Conservation (phyloP, 35 echinoderm and acorn worm genomes). For the Apostichopus parvimensis region DNA sequence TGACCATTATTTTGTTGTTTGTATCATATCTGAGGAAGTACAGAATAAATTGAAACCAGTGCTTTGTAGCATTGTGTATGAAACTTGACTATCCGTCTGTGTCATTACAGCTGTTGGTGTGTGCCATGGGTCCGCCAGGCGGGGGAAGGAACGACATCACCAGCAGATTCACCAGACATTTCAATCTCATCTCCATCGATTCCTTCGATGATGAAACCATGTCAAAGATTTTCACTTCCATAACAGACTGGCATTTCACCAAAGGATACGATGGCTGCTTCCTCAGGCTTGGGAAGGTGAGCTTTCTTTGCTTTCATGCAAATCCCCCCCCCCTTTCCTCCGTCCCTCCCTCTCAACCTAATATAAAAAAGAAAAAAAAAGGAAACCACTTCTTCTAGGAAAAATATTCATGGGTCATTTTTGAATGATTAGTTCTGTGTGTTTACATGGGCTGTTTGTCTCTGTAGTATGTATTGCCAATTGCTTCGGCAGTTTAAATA, state of each 20-base stretch:
- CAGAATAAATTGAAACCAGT: background rate
- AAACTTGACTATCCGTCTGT: background rate
- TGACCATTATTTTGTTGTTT: too few relatives aligned
- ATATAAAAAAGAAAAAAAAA: too few relatives aligned
- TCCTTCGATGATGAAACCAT: conserved; percentile 97
- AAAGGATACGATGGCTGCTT: conserved; percentile 90
- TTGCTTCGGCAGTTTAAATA: too few relatives aligned
- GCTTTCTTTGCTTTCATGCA: too few relatives aligned
- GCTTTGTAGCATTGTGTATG: too few relatives aligned
- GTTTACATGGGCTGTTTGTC: too few relatives aligned
- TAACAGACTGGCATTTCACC: conserved; percentile 91
- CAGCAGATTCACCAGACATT: conserved; percentile 91
- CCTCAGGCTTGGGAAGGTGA: conserved; percentile 86
- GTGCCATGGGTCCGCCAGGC: conserved; percentile 96
- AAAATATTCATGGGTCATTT: too few relatives aligned
- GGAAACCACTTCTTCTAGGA: too few relatives aligned
- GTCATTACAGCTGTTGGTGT: conserved; percentile 75
- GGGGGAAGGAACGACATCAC: conserved; percentile 97
- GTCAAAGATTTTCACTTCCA: conserved; percentile 92
- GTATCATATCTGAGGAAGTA: background rate
- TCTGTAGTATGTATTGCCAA: too few relatives aligned
- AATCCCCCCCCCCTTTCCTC: too few relatives aligned
- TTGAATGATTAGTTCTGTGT: too few relatives aligned
- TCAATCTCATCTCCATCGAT: conserved; percentile 94
- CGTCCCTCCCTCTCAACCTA: too few relatives aligned